Conservation (phyloP, 1,140 invertebrate species). For the Formica selysi region DNA sequence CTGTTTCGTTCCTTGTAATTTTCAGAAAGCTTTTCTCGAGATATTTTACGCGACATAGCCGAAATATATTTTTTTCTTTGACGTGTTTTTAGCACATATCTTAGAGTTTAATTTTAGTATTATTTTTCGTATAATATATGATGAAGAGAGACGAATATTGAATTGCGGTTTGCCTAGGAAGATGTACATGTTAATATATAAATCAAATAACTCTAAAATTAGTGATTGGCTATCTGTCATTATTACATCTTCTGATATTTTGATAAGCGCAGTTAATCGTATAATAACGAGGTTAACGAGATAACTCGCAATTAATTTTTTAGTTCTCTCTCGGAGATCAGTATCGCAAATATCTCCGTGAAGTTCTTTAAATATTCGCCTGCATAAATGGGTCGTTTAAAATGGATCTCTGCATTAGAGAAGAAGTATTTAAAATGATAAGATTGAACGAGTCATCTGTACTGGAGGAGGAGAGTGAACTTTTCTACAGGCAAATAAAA, state of each 20-base stretch:
- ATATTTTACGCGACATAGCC: not conserved
- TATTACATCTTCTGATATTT: conserved; percentile 3
- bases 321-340: not conserved
- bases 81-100: not conserved
- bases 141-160: conserved; percentile 35
- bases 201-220: not conserved
- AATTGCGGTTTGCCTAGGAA: not conserved
- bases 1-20: conserved; percentile 2
- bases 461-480: not conserved
- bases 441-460: conserved; percentile 40
- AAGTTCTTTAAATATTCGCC: conserved; percentile 27
- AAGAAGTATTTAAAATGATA: conserved; percentile 27
- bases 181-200: conserved; percentile 4
- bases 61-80: conserved; percentile 5
- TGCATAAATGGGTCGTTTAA: conserved; percentile 53
- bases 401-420: not conserved
- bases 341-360: conserved; percentile 11
- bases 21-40: conserved; percentile 9
- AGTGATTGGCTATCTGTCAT: conserved; percentile 1
- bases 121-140: not conserved
- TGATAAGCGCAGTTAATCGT: not conserved
- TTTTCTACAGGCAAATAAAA: conserved; percentile 32
- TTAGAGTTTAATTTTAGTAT: not conserved
- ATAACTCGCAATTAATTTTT: conserved; percentile 38
- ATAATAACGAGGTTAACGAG: conserved; percentile 10